Evolutionary conservation across 2,113 vertebrate species (phyloP), one percentile per base, ranked within the genome.

Genomic region (Apistogramma diplotaenia): DNA sequence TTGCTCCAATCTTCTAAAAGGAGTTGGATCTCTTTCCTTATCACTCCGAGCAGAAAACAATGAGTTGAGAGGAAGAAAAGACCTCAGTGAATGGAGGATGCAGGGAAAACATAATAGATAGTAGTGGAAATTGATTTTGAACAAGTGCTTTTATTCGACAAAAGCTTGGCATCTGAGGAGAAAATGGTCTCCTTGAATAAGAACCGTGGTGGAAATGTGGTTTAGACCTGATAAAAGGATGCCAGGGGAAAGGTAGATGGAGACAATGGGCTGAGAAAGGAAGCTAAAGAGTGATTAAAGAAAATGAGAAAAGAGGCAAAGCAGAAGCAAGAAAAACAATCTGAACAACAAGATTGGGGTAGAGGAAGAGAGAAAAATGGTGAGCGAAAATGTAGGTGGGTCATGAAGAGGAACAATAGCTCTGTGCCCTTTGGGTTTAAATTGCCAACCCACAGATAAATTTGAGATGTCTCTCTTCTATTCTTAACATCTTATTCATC

Each of bases 51-150:
- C 76, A 85, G 75, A 82, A 91, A 86, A 90, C 89, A 92, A 92
- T 85, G 85, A 81, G 70, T 67, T 72, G 40, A 67, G 74, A 82
- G 58, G 71, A 73, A 86, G 74, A 86, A 87, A 82, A 76, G 55
- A 82, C 43, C 67, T 33, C 46, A 65, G 65, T 86, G 78, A 87
- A 89, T 73, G 70, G 70, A 81, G 46, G 56, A 81, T 18, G 37
- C 35, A 2, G n/a, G 29, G 55, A 71, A 87, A 74, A 62, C 76
- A 87, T 54, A 55, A 87, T n/a, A 74, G 81, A 88, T 87, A 76
- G 88, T 71, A 23, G 60, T 65, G 79, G 67, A 89, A 88, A 87
- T 87, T 85, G 88, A 88, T 92, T 91, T 90, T 82, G 78, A 90
- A 87, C 79, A 88, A 87, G 87, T 87, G 76, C 84, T 85, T 88